Evolutionary conservation across 2,888 invertebrate species (phyloP), one percentile per base, ranked within the genome.

Genomic region (Drosophila sordidula): DNA sequence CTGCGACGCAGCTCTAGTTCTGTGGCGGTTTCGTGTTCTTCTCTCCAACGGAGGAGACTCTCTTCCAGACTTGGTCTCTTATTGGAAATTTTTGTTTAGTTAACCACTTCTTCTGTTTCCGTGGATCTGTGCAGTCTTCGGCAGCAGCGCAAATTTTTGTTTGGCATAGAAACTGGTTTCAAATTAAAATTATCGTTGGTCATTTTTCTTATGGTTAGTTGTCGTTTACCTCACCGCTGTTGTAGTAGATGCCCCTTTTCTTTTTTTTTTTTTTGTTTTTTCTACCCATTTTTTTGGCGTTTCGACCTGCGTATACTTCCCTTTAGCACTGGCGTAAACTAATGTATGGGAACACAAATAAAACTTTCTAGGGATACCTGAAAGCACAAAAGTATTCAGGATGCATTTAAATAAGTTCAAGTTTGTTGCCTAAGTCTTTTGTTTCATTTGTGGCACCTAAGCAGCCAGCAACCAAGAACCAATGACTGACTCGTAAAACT

Each of bases 131-230:
- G 68, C 45, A 57, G 76, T 78, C 62, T 75, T 57, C 36, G 67
- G 56, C 70, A 68, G 64, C 63, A 78, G 66, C 65, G 74, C 83
- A 77, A 73, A 87, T 89, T 89, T 80, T 89, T 80, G 89, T 84
- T 85, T 87, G 89, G 85, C 87, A 89, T 85, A 82, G 79, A 88
- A 90, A 90, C 90, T 80, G 90, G 90, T 90, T 90, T 90, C 85
- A 89, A 90, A 90, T 91, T 90, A 91, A 91, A 91, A 91, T 90
- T 89, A 90, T 91, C 90, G 89, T 79, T 88, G 90, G 90, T 90
- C 89, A 90, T 90, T 90, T 90, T 84, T 89, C 82, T 84, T 89
- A 80, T 86, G 84, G 73, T 76, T 89, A 87, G 76, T 86, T 89
- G 80, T 83, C 87, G 87, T 88, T 87, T 79, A 83, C 76, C 86